phyloP scores from a whole-genome alignment of 1,140 invertebrate species.

The Drosophila pachea region DNA sequence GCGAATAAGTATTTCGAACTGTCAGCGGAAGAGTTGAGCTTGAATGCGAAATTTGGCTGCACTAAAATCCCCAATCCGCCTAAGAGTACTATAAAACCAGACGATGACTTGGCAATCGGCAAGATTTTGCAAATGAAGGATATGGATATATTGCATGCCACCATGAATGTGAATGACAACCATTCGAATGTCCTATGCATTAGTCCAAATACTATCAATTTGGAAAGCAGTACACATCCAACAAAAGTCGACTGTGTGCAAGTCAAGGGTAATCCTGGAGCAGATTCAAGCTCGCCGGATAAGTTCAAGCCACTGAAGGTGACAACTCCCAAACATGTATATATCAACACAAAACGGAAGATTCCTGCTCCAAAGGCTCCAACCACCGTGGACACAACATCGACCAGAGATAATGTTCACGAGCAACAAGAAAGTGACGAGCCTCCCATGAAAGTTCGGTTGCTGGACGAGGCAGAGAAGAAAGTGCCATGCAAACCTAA shows the following conservation, averaged over 20 bases:
- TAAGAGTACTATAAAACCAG: background rate
- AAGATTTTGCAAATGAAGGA: slow-evolving; percentile 61
- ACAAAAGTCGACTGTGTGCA: background rate
- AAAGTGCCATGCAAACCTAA: slow-evolving; percentile 43
- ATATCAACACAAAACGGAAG: background rate
- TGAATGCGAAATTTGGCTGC: slow-evolving; percentile 53
- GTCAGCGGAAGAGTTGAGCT: slow-evolving; percentile 62
- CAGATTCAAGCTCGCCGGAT: no score
- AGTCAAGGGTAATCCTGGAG: background rate
- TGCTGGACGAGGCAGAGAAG: slow-evolving; percentile 4
- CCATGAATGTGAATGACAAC: slow-evolving; percentile 54
- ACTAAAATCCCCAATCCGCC: background rate
- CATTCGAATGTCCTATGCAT: slow-evolving; percentile 56
- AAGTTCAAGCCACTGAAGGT: background rate
- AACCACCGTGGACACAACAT: slow-evolving; percentile 3
- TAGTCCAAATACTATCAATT: slow-evolving; percentile 55
- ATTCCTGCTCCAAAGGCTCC: background rate
- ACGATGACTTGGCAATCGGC: slow-evolving; percentile 55
- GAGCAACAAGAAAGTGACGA: background rate
- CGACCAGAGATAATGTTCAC: background rate
- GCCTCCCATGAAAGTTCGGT: background rate
- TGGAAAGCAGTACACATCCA: slow-evolving; percentile 8
- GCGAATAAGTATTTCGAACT: slow-evolving; percentile 50
- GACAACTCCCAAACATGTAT: background rate
- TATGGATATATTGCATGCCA: slow-evolving; percentile 61